phyloP scores from a whole-genome alignment of 2,888 invertebrate species.

The Pheosia gnoma region DNA sequence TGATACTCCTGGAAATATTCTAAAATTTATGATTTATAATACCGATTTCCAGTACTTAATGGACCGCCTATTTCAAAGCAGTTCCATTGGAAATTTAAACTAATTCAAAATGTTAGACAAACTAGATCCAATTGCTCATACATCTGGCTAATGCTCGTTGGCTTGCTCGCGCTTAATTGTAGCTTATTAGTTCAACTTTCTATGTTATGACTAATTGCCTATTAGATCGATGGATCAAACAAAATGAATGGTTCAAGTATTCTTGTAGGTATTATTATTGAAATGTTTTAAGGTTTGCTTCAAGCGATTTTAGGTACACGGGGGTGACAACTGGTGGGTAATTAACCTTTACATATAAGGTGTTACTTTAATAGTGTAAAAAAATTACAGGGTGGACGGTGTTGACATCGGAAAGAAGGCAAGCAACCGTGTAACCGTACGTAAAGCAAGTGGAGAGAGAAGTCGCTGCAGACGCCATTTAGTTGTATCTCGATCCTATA shows the following conservation, averaged over 20 bases:
- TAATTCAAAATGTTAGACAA: not conserved
- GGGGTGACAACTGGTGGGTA: no score
- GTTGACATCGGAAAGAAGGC: no score
- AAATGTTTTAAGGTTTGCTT: not conserved
- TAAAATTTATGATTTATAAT: constrained; percentile 1
- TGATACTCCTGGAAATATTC: not conserved
- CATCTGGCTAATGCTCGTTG: not conserved
- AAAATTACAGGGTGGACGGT: no score
- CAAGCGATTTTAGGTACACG: not conserved
- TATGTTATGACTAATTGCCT: not conserved
- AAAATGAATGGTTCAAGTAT: not conserved
- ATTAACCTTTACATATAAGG: no score
- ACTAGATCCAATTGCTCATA: not conserved
- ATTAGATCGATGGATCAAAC: constrained; percentile 1
- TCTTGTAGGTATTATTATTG: not conserved
- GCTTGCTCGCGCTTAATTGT: not conserved
- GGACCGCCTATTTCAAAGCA: not conserved
- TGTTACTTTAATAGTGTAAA: no score
- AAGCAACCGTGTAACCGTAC: no score
- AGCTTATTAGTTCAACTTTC: constrained; percentile 4
- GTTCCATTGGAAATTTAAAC: not conserved
- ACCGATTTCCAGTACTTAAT: not conserved
- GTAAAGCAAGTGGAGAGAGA: no score
- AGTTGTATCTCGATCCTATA: no score
- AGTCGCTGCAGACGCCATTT: no score